A percentile compares a stretch with the other conserved stretches of the same genome.
Conservation (phyloP, 64 coral and sea anemone genomes). For the Dendrophyllia cribrosa region DNA sequence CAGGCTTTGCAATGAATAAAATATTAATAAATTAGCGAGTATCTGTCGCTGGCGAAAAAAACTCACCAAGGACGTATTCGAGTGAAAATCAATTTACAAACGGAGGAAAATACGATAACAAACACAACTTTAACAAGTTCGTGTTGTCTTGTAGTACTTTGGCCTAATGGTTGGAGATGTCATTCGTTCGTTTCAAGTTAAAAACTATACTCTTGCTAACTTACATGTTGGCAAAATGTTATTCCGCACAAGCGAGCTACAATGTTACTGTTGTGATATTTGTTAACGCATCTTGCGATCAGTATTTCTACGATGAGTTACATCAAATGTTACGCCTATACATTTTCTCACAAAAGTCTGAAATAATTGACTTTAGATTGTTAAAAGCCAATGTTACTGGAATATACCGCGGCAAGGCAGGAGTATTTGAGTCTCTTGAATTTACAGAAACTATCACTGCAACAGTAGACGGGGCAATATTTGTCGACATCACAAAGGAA, state of each 20-base stretch:
- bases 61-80: too few species aligned
- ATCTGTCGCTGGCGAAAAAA: too few species aligned
- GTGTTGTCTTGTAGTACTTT: too few species aligned
- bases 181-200: neutral
- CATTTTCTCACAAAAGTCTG: constrained; percentile 1
- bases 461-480: neutral
- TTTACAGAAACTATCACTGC: neutral
- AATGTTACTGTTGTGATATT: neutral
- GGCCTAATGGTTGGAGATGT: too few species aligned
- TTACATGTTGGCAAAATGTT: neutral
- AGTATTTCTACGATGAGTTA: neutral
- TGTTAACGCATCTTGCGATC: neutral
- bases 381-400: neutral
- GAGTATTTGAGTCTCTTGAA: neutral
- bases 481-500: neutral
- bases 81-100: too few species aligned
- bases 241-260: neutral
- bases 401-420: neutral
- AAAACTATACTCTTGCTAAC: neutral
- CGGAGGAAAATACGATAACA: too few species aligned
- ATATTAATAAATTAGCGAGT: too few species aligned
- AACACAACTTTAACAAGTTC: too few species aligned
- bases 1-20: too few species aligned
- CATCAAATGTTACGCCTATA: neutral
- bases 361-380: neutral